Conservation (phyloP, 2,888 invertebrate species). For the Hartigia nigra region DNA sequence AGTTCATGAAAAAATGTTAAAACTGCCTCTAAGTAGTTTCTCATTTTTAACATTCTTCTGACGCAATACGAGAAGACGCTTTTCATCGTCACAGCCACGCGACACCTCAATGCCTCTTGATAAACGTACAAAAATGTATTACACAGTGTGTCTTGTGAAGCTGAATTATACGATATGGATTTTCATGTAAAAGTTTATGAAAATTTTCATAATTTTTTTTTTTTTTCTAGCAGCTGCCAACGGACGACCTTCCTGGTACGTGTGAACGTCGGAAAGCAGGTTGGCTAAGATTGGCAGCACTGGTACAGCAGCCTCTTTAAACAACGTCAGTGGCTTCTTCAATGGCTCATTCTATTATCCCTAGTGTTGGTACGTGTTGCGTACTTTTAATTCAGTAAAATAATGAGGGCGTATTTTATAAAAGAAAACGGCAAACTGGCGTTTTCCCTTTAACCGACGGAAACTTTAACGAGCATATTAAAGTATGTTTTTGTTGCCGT, state of each 20-base stretch:
- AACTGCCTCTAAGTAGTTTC: neutral
- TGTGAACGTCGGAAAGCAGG: neutral
- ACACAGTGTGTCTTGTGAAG: neutral
- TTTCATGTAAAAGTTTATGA: neutral
- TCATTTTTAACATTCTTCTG: neutral
- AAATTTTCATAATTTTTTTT: neutral
- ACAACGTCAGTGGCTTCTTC: neutral
- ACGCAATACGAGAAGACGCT: neutral
- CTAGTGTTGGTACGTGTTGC: slow-evolving; percentile 31
- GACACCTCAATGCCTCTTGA: neutral
- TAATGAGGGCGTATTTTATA: slow-evolving; percentile 48
- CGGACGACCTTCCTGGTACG: neutral
- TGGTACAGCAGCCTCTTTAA: neutral
- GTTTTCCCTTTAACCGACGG: slow-evolving; percentile 24
- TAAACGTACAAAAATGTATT: neutral
- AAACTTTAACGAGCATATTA: slow-evolving; percentile 51
- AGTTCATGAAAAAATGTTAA: neutral
- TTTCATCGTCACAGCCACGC: neutral
- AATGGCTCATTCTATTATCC: neutral
- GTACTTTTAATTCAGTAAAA: slow-evolving; percentile 51
- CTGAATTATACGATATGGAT: neutral
- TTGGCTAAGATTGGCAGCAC: neutral
- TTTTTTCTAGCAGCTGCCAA: neutral
- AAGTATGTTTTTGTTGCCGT: slow-evolving; percentile 43
- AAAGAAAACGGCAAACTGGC: slow-evolving; percentile 26